Evolutionary conservation across 2,888 invertebrate genomes (phyloP).

Genomic region (Tenthredo livida): DNA sequence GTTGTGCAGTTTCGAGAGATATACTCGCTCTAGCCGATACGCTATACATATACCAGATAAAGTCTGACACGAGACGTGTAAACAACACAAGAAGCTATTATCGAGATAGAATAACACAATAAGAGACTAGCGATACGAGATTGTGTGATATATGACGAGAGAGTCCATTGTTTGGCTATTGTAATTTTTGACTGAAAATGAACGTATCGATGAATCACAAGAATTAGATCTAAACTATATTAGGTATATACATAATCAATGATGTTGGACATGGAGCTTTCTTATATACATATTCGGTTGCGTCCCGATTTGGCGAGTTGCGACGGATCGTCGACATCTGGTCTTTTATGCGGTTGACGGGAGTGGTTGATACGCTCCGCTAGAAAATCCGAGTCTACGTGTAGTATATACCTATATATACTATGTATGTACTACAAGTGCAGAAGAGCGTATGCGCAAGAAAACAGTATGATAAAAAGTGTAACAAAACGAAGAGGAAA

Average conservation of each 20-base stretch:
- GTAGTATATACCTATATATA: background rate
- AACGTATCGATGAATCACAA: background rate
- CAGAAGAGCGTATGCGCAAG: constrained; percentile 4
- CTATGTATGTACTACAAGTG: constrained; percentile 2
- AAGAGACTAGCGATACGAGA: background rate
- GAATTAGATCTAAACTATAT: background rate
- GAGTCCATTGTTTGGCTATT: background rate
- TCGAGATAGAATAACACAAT: background rate
- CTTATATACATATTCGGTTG: constrained; percentile 6
- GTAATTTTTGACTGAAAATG: background rate
- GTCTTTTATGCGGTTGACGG: constrained; percentile 26
- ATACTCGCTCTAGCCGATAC: background rate
- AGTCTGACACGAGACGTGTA: background rate
- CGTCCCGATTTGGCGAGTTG: background rate
- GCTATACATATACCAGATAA: background rate
- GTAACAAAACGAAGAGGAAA: constrained; percentile 31
- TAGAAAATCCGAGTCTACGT: constrained; percentile 22
- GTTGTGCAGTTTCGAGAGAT: background rate
- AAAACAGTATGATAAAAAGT: constrained; percentile 18
- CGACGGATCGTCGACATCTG: background rate
- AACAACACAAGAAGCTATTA: background rate
- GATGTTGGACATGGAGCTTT: background rate
- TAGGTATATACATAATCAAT: background rate
- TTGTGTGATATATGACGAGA: background rate
- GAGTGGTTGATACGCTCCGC: constrained; percentile 31